Conservation (phyloP, 1,140 invertebrate genomes). For the Papilio machaon region DNA sequence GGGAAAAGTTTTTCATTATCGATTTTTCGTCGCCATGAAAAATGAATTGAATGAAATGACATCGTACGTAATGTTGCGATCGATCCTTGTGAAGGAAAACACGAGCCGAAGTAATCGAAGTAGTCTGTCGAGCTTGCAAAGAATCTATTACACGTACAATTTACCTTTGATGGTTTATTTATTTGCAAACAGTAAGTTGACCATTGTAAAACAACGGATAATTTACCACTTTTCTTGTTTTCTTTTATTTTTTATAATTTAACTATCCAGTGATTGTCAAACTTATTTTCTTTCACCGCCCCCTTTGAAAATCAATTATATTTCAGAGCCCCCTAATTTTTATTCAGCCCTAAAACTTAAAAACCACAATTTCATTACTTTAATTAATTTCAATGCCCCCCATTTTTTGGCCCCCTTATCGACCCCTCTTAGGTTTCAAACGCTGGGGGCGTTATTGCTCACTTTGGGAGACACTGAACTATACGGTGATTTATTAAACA, state of each 20-base stretch:
- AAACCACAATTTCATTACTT: too few relatives aligned
- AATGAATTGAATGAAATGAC: constrained; percentile 40
- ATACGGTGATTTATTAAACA: neutral
- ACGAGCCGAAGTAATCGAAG: neutral
- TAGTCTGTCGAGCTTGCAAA: neutral
- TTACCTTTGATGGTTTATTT: constrained; percentile 8
- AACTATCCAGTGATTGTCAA: neutral
- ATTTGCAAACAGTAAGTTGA: constrained; percentile 8
- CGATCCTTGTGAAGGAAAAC: constrained; percentile 2
- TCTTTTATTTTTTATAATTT: neutral
- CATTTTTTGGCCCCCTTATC: too few relatives aligned
- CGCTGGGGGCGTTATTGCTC: too few relatives aligned
- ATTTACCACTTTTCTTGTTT: constrained; percentile 4
- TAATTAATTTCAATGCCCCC: too few relatives aligned
- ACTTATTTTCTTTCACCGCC: too few relatives aligned
- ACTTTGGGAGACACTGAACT: too few relatives aligned
- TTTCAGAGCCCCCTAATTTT: too few relatives aligned
- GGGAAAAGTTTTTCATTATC: constrained; percentile 5
- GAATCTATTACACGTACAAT: neutral
- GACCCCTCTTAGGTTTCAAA: too few relatives aligned
- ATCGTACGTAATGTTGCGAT: constrained; percentile 33
- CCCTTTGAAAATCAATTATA: too few relatives aligned
- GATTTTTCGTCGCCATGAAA: constrained; percentile 40
- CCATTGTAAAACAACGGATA: neutral
- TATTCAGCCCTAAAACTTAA: too few relatives aligned